Base-by-base conservation (phyloP, 2,113 vertebrate genomes). In the Zosterops pallidus region DNA sequence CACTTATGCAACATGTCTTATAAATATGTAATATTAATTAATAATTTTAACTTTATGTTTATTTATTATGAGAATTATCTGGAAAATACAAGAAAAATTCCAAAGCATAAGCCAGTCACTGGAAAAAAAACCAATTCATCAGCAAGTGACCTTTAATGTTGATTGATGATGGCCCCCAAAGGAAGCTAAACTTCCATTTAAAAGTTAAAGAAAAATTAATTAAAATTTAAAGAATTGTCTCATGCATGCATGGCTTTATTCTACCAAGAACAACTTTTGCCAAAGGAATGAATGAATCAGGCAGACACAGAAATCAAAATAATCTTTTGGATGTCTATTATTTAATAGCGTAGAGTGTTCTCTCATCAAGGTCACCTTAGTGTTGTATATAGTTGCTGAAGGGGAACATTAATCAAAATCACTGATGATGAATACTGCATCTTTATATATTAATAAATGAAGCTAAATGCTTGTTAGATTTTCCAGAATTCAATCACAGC, bases 351-450 rank as follows among this genome's bases (percentile, higher is more conserved):
- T 82, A 86, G 65, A 95, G 65, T 75, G 29, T 57, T 74, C 67
- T 77, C 31, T 94, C 3, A 1, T 96, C 72, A 97, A 96, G 86
- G 86, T 96, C 82, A 96, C 68, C 50, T 81, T 83, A 53, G 23
- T 86, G 74, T 74, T 75, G 75, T 44, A 42, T 81, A 75, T 80
- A 26, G 33, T 19, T 88, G 74, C 90, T 80, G 91, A 95, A 97
- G 65, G 84, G 57, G 69, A 96, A 86, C 85, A n/a, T 92, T 70
- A 96, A 96, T 89, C 89, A 96, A 79, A 97, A 94, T 70, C 57
- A 80, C 69, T 71, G 74, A 72, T 89, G 91, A 95, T 90, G 88
- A 94, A 93, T 47, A 76, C 64, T 62, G 55, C 56, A 86, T 78
- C 77, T 52, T 94, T 85, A 94, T 26, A 76, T 89, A 72, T 83